A percentile compares a stretch with the other conserved stretches of the same genome.
phyloP scores from a whole-genome alignment of 1,140 invertebrate genomes.

The Pachypsylla venusta region DNA sequence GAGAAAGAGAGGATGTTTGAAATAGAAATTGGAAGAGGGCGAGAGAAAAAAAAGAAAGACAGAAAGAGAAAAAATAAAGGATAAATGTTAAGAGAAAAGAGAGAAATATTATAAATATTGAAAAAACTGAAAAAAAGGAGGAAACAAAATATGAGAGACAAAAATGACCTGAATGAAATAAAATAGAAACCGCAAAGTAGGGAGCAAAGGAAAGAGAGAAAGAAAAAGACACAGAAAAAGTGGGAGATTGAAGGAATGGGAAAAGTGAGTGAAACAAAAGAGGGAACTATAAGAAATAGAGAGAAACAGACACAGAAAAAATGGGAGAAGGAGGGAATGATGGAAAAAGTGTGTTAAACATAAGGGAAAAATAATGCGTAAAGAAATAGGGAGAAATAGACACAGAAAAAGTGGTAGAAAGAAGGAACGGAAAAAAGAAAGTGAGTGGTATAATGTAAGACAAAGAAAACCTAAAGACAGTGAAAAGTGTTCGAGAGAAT shows the following conservation, averaged over 20 bases:
- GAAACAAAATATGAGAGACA: neutral
- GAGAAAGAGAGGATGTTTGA: neutral
- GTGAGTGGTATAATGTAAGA: neutral
- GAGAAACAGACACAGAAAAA: neutral
- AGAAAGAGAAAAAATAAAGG: neutral
- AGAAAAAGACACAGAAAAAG: conserved; percentile 1
- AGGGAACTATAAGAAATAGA: neutral
- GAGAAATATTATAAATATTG: neutral
- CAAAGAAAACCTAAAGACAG: neutral
- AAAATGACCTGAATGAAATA: neutral
- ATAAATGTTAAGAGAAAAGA: neutral
- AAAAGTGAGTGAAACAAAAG: neutral
- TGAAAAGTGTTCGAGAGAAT: conserved; percentile 3
- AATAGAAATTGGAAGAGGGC: neutral
- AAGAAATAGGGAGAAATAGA: neutral
- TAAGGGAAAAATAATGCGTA: neutral
- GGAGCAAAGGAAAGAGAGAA: neutral
- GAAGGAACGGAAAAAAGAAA: neutral
- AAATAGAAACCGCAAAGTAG: neutral
- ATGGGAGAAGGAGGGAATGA: neutral
- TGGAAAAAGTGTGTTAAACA: neutral
- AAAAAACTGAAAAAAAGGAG: neutral
- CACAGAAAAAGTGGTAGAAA: neutral
- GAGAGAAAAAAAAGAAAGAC: neutral
- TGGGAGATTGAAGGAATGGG: neutral